phyloP scores from a whole-genome alignment of 1,140 invertebrate genomes.

The Drosophila eugracilis region DNA sequence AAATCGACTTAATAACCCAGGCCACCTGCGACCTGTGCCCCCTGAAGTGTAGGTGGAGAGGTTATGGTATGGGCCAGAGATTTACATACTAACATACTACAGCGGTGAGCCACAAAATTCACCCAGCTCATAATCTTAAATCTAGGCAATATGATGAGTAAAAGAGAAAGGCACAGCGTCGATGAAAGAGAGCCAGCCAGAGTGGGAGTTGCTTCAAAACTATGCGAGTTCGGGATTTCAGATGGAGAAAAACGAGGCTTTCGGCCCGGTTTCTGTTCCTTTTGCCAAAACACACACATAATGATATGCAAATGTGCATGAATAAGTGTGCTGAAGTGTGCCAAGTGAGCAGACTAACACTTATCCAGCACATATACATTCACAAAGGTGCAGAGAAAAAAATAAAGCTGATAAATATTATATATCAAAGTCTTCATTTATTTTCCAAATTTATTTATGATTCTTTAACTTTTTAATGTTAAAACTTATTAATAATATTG shows the following conservation, averaged over 20 bases:
- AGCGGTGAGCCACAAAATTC: constrained; percentile 74
- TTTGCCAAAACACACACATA: constrained; percentile 56
- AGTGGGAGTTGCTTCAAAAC: constrained; percentile 29
- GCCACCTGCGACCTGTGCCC: constrained; percentile 60
- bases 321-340: constrained; percentile 75
- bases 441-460: too few species aligned
- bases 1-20: constrained; percentile 68
- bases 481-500: too few species aligned
- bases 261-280: constrained; percentile 35
- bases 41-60: too few species aligned
- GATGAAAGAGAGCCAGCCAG: neutral
- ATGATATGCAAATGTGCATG: constrained; percentile 81
- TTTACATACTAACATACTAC: constrained; percentile 73
- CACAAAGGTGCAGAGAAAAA: constrained; percentile 1
- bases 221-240: constrained; percentile 36
- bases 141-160: constrained; percentile 70
- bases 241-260: constrained; percentile 44
- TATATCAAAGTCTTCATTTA: too few species aligned
- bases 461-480: too few species aligned
- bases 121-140: constrained; percentile 79
- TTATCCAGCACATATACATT: constrained; percentile 29
- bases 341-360: constrained; percentile 43
- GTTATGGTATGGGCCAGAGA: constrained; percentile 44
- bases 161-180: constrained; percentile 1
- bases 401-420: neutral